phyloP scores from a whole-genome alignment of 2,113 vertebrate genomes.

The Chloropsis cyanopogon region DNA sequence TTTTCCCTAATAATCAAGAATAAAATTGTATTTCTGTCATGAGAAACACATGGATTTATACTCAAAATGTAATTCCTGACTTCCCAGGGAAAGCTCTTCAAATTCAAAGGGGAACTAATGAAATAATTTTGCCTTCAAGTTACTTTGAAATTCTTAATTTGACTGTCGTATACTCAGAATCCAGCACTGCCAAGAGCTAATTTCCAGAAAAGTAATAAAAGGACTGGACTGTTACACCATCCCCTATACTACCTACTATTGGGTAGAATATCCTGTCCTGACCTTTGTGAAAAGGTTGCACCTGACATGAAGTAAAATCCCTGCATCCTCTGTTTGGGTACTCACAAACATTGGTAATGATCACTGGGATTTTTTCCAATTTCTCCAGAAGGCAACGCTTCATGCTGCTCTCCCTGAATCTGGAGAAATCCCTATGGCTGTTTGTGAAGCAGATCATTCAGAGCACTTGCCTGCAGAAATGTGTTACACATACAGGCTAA shows the following conservation, averaged over 20 bases:
- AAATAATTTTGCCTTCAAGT: neutral
- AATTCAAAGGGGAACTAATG: neutral
- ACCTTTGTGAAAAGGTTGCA: neutral
- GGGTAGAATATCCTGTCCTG: neutral
- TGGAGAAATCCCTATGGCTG: neutral
- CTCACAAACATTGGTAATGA: neutral
- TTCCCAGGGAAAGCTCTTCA: neutral
- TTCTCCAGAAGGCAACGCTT: neutral
- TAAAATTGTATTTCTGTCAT: neutral
- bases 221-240: neutral
- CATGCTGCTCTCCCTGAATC: neutral
- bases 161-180: neutral
- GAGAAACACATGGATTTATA: neutral
- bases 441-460: neutral
- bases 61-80: neutral
- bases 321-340: neutral
- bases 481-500: neutral
- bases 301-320: neutral
- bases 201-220: neutral
- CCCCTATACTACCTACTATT: neutral
- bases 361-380: neutral
- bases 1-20: neutral
- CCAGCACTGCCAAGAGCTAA: neutral
- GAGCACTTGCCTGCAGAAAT: neutral
- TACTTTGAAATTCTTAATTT: neutral